Evolutionary conservation across 2,797 vertebrate species (phyloP).

Genomic region (Calcarius lapponicus): DNA sequence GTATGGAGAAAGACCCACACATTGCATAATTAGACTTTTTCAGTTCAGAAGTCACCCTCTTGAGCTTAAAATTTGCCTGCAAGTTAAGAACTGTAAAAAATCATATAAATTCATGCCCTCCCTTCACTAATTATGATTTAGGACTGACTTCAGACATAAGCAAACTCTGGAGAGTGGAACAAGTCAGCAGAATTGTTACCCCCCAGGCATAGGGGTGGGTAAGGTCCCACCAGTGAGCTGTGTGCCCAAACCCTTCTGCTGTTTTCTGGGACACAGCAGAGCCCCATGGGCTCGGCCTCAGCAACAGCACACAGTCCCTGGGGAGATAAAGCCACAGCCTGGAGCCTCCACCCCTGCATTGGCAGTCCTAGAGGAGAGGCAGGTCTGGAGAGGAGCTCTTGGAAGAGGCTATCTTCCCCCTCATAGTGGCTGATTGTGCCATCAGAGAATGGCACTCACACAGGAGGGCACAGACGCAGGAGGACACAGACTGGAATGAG

Average conservation of each 20-base stretch:
- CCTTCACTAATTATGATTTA: background rate
- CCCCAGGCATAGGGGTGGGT: accelerated
- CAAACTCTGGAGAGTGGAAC: background rate
- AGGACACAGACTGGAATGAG: background rate
- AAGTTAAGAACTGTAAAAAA: background rate
- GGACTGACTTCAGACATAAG: background rate
- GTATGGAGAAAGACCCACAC: background rate
- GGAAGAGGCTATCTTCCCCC: background rate
- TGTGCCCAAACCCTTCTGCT: background rate
- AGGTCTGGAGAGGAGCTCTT: background rate
- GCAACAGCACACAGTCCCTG: accelerated
- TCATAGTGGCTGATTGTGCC: background rate
- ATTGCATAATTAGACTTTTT: accelerated
- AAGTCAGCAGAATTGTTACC: background rate
- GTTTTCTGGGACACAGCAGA: background rate
- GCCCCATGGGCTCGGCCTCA: background rate
- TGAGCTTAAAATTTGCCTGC: background rate
- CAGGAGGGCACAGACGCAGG: background rate
- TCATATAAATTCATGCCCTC: background rate
- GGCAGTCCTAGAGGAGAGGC: background rate
- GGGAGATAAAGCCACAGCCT: background rate
- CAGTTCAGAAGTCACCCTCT: background rate
- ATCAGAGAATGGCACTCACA: background rate
- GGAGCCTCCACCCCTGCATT: accelerated
- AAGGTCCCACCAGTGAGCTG: background rate